Conservation (phyloP, 23 tunicate species). For the Ascidia mentula region DNA sequence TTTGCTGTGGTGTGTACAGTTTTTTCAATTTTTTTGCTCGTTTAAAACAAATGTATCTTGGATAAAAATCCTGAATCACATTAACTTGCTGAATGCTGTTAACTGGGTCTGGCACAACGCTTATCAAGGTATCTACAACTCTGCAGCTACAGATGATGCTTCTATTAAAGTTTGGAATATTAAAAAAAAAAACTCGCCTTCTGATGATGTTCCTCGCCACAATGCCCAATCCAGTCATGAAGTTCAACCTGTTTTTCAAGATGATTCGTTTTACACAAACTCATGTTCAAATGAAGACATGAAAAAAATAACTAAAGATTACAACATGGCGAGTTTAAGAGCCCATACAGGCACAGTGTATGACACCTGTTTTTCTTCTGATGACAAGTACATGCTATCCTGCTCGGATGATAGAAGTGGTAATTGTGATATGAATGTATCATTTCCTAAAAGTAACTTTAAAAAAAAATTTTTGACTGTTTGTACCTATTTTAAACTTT, state of each 20-base stretch:
- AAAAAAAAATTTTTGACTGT: too few relatives aligned
- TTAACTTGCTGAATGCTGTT: too few relatives aligned
- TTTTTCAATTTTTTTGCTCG: too few relatives aligned
- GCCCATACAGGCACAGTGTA: constrained; percentile 75
- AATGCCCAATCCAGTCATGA: neutral
- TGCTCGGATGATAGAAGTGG: constrained; percentile 73
- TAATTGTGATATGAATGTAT: neutral
- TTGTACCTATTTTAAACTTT: neutral
- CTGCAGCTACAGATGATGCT: neutral
- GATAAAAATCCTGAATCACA: too few relatives aligned
- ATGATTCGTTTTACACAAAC: neutral
- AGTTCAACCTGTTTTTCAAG: constrained; percentile 22
- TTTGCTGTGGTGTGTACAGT: neutral
- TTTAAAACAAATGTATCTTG: too few relatives aligned
- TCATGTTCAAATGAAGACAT: neutral
- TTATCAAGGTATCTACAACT: too few relatives aligned
- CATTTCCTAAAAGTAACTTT: neutral
- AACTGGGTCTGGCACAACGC: too few relatives aligned
- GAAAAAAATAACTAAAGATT: neutral
- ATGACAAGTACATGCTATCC: constrained; percentile 63
- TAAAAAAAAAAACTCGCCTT: neutral
- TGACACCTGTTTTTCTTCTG: constrained; percentile 52
- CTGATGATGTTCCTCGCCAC: neutral
- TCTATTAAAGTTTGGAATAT: neutral
- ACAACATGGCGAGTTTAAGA: constrained; percentile 6